These are phyloP conservation scores for Harpagifer antarcticus DNA, from an alignment of 2,797 vertebrate species.

Conservation along the genomic window DNA sequence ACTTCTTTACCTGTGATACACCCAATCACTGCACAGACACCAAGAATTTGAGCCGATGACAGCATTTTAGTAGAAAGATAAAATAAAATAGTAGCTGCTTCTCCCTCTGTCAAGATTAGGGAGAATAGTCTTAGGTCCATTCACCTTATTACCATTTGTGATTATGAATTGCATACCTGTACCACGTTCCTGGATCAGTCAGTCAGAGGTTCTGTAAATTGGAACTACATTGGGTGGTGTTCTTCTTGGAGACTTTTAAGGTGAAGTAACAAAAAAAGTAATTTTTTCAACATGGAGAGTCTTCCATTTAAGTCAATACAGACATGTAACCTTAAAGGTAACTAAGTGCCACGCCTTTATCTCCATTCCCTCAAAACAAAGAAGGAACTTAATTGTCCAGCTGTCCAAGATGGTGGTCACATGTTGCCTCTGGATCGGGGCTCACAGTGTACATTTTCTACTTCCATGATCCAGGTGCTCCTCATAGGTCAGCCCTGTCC, in stretches of 20 bases:
- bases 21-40: too few species aligned
- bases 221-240: background rate
- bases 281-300: too few species aligned
- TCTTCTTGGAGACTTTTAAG: background rate
- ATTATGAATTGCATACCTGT: background rate
- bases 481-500: slow-evolving; percentile 27
- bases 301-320: too few species aligned
- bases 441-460: slow-evolving; percentile 6
- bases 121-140: background rate
- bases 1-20: too few species aligned
- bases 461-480: slow-evolving; percentile 9
- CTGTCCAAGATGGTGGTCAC: background rate
- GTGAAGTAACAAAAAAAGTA: background rate
- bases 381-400: background rate
- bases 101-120: slow-evolving; percentile 16
- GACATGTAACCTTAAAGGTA: background rate
- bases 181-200: background rate
- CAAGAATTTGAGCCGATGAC: too few species aligned
- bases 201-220: slow-evolving; percentile 5
- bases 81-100: background rate
- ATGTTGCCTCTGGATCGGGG: background rate
- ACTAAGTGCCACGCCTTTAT: background rate
- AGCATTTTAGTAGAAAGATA: too few species aligned
- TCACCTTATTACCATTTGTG: background rate
- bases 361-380: background rate